A percentile compares a stretch with the other conserved stretches of the same genome.
These are phyloP conservation scores for Morus bassanus DNA, from an alignment of 2,797 vertebrate species.

Conservation along the genomic window DNA sequence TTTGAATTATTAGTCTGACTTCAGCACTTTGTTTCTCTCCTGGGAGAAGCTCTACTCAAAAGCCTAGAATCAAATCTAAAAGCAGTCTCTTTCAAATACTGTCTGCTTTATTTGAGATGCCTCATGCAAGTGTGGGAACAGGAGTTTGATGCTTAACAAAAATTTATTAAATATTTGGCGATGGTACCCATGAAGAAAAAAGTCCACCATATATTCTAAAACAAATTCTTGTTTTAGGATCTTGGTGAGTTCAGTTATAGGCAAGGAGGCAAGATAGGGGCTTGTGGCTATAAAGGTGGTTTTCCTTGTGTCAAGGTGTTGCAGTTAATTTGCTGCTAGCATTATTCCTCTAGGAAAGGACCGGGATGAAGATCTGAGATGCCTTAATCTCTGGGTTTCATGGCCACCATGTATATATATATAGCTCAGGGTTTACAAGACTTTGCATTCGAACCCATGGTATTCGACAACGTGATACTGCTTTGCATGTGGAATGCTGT, in stretches of 20 bases:
- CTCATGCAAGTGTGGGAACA: not conserved
- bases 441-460: not conserved
- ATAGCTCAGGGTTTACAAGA: not conserved
- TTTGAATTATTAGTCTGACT: not conserved
- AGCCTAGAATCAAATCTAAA: not conserved
- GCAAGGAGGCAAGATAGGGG: fast-evolving
- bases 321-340: not conserved
- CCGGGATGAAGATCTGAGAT: not conserved
- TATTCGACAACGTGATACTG: fast-evolving
- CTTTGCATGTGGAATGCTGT: not conserved
- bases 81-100: not conserved
- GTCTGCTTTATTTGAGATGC: not conserved
- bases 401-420: not conserved
- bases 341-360: not conserved
- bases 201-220: not conserved
- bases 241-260: not conserved
- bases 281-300: not conserved
- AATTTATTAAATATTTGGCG: not conserved
- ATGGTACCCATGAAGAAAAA: not conserved
- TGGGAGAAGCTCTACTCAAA: not conserved
- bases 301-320: not conserved
- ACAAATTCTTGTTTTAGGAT: not conserved
- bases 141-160: not conserved
- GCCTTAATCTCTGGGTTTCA: not conserved
- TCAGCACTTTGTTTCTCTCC: not conserved